Percentiles rank a stretch among this genome's conserved stretches.
Evolutionary conservation across 2,888 invertebrate species (phyloP).

Genomic region (Disparrhopalites patrizii): DNA sequence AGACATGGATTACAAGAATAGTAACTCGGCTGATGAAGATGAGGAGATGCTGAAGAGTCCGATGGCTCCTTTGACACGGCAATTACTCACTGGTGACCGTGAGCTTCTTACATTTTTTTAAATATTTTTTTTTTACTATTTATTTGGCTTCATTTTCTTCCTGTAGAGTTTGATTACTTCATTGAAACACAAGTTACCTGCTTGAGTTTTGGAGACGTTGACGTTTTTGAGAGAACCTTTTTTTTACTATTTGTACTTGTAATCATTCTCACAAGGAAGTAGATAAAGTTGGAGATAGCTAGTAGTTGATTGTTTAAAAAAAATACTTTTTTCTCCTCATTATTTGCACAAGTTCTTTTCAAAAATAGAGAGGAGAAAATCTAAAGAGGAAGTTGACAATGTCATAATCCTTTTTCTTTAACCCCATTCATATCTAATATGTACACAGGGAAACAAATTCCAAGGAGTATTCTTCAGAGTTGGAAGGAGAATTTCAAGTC

Average conservation of each 20-base stretch:
- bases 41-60: constrained; percentile 27
- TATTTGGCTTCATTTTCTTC: too few relatives aligned
- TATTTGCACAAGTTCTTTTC: too few relatives aligned
- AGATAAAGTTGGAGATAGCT: background rate
- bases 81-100: constrained; percentile 42
- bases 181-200: too few relatives aligned
- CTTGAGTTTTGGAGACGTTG: too few relatives aligned
- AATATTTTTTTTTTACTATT: too few relatives aligned
- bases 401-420: too few relatives aligned
- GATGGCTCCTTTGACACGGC: constrained; percentile 40
- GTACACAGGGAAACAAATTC: constrained; percentile 16
- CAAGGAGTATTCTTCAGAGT: constrained; percentile 25
- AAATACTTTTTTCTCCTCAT: background rate
- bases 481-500: constrained; percentile 46
- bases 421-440: background rate
- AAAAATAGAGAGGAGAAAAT: too few relatives aligned
- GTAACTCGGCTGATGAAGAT: constrained; percentile 23
- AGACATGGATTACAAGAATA: constrained; percentile 22
- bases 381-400: too few relatives aligned
- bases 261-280: too few relatives aligned
- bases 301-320: background rate
- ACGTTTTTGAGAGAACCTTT: too few relatives aligned
- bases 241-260: too few relatives aligned
- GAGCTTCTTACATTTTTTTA: constrained; percentile 20
- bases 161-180: too few relatives aligned